Base-by-base conservation (phyloP, 2,888 invertebrate genomes). In the Halictus ligatus region DNA sequence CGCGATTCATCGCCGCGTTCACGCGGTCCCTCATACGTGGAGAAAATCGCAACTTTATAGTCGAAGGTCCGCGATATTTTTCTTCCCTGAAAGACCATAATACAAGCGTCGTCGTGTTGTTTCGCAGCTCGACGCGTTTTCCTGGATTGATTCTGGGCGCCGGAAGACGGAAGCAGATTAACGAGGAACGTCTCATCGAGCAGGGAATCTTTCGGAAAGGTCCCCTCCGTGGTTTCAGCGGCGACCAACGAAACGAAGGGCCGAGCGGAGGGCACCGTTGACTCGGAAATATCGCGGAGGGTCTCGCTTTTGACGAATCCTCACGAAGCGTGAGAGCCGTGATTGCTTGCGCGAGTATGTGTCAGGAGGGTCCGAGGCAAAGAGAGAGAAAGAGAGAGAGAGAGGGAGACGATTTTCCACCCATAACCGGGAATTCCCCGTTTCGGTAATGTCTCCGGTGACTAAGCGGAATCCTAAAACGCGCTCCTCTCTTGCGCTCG, bases 271-370 rank as follows among this genome's bases (percentile, higher is more conserved):
- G 82, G 81, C 84, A 83, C 86, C 87, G 89, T 89, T 89, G 85
- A 89, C 89, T 89, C 89, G 86, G 85, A 90, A 90, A 89, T 85
- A 86, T 87, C 87, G 80, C 87, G 78, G 81, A 87, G 89, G 89
- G 83, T 89, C 79, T 84, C 91, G 89, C 89, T 89, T 91, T 86
- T 90, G 85, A 90, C 86, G 80, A 82, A 89, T 77, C 77, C 67
- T 75, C 87, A 64, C 82, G 73, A 83, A 82, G 77, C 85, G 85
- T 88, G 84, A 90, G 88, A 81, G 86, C 83, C 86, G 74, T 88
- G 86, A 83, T 81, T 58, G 58, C 58, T 58, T 58, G 64, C 69
- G 67, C 80, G 71, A 80, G 80, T 78, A 77, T 78, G 78, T 58
- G 80, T 83, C 86, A 78, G 88, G 80, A 76, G 83, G 88, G 86